Evolutionary conservation across 1,140 invertebrate species (phyloP).

Genomic region (Brachionus plicatilis): DNA sequence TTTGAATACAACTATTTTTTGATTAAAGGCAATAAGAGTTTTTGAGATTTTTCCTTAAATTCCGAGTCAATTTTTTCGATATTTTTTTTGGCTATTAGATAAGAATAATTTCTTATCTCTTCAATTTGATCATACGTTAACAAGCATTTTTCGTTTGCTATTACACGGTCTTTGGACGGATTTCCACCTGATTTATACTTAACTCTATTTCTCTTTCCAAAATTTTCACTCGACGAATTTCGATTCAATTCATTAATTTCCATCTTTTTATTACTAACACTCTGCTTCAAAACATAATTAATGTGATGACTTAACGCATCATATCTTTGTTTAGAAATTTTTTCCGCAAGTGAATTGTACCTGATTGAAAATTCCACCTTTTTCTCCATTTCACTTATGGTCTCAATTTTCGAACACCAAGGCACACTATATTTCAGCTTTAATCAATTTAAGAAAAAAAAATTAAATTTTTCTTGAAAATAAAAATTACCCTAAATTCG

Average conservation of each 20-base stretch:
- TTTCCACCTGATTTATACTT: slow-evolving; percentile 5
- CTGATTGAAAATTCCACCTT: not conserved
- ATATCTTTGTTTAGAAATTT: not conserved
- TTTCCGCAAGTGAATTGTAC: not conserved
- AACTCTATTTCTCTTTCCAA: not conserved
- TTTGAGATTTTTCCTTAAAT: slow-evolving; percentile 30
- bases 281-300: slow-evolving; percentile 19
- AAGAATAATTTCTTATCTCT: slow-evolving; percentile 12
- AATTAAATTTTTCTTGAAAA: not conserved
- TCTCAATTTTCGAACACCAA: slow-evolving; percentile 26
- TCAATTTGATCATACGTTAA: not conserved
- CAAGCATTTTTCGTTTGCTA: not conserved
- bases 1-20: not conserved
- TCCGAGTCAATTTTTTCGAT: slow-evolving; percentile 26
- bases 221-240: not conserved
- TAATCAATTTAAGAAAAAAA: not conserved
- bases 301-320: not conserved
- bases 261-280: not conserved
- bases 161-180: not conserved
- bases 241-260: not conserved
- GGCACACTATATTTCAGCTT: not conserved
- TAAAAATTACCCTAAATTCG: not conserved
- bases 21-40: slow-evolving; percentile 2
- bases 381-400: slow-evolving; percentile 28
- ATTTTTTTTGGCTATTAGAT: not conserved